Evolutionary conservation across 2,888 invertebrate genomes (phyloP).

Genomic region (Diloba caeruleocephala): DNA sequence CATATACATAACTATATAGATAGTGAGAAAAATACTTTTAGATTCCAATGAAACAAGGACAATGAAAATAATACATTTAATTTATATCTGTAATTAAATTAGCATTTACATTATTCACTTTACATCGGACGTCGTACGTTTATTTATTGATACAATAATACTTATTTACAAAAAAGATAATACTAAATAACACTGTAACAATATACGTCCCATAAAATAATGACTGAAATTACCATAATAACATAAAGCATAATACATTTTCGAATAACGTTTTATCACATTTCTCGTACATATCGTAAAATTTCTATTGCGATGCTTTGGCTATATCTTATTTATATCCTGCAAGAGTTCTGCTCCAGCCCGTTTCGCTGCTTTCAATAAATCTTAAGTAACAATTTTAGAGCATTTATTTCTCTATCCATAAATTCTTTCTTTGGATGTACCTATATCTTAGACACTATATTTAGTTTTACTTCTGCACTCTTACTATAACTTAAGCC

Average conservation of each 20-base stretch:
- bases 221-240: conserved; percentile 75
- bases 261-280: conserved; percentile 70
- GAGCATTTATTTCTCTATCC: conserved; percentile 36
- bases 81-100: conserved; percentile 43
- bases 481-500: no score
- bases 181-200: conserved; percentile 74
- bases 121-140: conserved; percentile 51
- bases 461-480: conserved; percentile 36
- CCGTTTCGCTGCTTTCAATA: conserved; percentile 39
- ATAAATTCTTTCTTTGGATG: conserved; percentile 52
- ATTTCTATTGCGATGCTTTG: conserved; percentile 64
- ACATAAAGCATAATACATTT: conserved; percentile 61
- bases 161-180: conserved; percentile 68
- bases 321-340: conserved; percentile 59
- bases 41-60: conserved; percentile 6
- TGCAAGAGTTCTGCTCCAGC: conserved; percentile 40
- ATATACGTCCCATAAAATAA: conserved; percentile 71
- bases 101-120: conserved; percentile 47
- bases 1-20: no score
- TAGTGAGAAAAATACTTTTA: neutral
- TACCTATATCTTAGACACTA: conserved; percentile 35
- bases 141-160: conserved; percentile 59
- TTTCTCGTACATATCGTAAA: conserved; percentile 66
- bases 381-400: conserved; percentile 44
- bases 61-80: conserved; percentile 51